phyloP scores from a whole-genome alignment of 2,113 vertebrate species.

The Brachyhypopomus occidentalis region DNA sequence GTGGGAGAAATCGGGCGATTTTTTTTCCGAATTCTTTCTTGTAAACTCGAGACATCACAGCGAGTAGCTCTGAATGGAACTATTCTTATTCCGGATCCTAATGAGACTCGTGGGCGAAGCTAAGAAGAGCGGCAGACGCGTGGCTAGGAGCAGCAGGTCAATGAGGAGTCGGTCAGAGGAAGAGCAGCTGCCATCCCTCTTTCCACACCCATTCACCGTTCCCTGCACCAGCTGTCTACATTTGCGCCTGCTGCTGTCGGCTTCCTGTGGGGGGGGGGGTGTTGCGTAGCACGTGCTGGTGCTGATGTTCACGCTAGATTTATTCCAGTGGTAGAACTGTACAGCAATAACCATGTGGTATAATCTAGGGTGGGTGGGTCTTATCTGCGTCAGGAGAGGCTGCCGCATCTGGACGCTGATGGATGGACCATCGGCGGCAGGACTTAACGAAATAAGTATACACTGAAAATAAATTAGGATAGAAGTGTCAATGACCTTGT shows the following conservation, averaged over 20 bases:
- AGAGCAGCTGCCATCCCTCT: background rate
- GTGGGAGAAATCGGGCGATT: background rate
- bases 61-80: slow-evolving; percentile 6
- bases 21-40: background rate
- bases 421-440: slow-evolving; percentile 15
- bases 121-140: slow-evolving; percentile 13
- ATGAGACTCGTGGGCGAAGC: background rate
- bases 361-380: background rate
- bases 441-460: background rate
- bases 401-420: slow-evolving; percentile 23
- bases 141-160: background rate
- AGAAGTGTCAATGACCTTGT: too few species aligned
- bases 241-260: slow-evolving; percentile 1
- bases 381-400: slow-evolving; percentile 5
- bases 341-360: slow-evolving; percentile 5
- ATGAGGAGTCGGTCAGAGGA: slow-evolving; percentile 25
- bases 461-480: too few species aligned
- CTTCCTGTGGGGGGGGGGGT: background rate
- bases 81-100: slow-evolving; percentile 24
- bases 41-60: background rate
- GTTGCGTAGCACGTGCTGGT: too few species aligned
- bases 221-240: slow-evolving; percentile 25
- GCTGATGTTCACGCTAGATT: slow-evolving; percentile 26
- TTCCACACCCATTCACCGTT: background rate
- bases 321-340: slow-evolving; percentile 33